These are phyloP conservation scores for Netta rufina DNA, from an alignment of 2,797 vertebrate species.

Conservation along the genomic window DNA sequence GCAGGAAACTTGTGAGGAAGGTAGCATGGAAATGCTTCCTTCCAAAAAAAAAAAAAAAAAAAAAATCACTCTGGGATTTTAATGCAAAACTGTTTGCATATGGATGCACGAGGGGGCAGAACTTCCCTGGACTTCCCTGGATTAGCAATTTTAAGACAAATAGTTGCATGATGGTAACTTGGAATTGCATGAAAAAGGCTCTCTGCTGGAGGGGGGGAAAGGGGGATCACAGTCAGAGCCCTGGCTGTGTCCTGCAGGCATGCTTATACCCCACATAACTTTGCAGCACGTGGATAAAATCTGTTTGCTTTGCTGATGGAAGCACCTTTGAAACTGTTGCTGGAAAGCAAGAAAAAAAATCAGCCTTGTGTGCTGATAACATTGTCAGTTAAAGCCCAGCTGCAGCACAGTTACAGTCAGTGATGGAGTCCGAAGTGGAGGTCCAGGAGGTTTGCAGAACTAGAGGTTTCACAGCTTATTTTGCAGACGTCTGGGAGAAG, in stretches of 20 bases:
- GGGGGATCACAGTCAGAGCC: not conserved
- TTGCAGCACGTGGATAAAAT: not conserved
- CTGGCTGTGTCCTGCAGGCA: not conserved
- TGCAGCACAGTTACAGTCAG: not conserved
- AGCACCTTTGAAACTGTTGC: not conserved
- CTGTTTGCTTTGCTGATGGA: not conserved
- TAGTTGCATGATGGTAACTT: not conserved
- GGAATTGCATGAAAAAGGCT: not conserved
- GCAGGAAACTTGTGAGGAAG: not conserved
- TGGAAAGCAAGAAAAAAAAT: not conserved
- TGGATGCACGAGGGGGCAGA: conserved; percentile 13
- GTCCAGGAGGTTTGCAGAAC: not conserved
- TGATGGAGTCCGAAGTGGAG: not conserved
- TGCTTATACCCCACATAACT: not conserved
- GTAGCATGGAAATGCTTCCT: conserved; percentile 10
- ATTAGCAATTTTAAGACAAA: not conserved
- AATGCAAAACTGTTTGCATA: not conserved
- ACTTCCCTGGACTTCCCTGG: not conserved
- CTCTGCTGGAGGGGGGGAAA: not conserved
- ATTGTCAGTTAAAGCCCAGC: not conserved
- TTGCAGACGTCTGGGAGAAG: not conserved
- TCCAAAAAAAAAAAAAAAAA: not conserved
- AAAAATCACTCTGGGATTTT: not conserved
- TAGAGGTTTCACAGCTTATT: not conserved
- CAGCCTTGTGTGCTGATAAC: not conserved